Base-by-base conservation (phyloP, 2,888 invertebrate species). In the Eristalis intricaria region DNA sequence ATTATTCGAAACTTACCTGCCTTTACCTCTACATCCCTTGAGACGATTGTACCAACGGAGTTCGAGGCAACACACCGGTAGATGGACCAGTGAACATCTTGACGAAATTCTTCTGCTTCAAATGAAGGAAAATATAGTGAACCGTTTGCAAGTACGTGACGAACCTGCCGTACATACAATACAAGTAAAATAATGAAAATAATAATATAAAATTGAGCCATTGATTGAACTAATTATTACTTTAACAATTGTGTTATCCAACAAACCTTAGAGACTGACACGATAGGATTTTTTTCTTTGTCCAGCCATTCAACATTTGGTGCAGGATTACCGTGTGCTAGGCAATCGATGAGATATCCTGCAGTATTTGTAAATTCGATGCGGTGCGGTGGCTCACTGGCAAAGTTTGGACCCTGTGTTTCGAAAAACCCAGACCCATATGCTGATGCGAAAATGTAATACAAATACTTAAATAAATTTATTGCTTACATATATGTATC, bases 71-170 rank as follows among this genome's bases (percentile, higher is more conserved):
- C 91, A 89, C 94, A 95, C 84, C 93, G 94, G 91, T 94, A 94
- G 50, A 94, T 92, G 56, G 94, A 93, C 93, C 94, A 94, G 89
- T 94, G 94, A 38, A 94, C 94, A 90, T 94, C 94, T 91, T 94
- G 94, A 68, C 94, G 93, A 90, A 94, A 94, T 79, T 94, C 93
- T 88, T 94, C 94, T 11, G 94, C 94, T 77, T 94, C 93, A 91
- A 95, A 94, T 76, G 94, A 93, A 13, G 94, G 94, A 90, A 95
- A 94, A 90, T 94, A 93, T 65, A 95, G 91, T 32, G 94, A 94
- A 43, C 94, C 94, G 91, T 94, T 94, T 35, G 93, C 93, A 74
- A 94, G 92, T 82, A 94, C 93, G 90, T 94, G 94, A 43, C 94
- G 93, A 88, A 94, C 93, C 91, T 94, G 91, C 38, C 13, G 13